These are phyloP conservation scores for Synaphobranchus kaupii DNA, from an alignment of 2,797 vertebrate species.

Conservation along the genomic window DNA sequence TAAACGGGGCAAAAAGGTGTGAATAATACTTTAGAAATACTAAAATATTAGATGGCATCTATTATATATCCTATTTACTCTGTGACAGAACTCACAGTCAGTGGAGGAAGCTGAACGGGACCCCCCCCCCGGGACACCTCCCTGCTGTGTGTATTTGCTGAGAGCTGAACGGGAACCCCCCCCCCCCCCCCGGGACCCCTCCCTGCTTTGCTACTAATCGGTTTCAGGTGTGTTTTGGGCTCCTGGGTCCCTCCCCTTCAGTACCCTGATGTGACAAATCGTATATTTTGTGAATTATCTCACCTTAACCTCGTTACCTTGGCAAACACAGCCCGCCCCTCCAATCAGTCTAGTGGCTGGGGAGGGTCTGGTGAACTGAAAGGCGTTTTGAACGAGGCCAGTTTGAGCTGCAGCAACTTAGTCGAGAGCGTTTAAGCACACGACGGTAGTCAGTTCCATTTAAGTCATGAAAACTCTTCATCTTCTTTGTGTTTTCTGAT, in stretches of 20 bases:
- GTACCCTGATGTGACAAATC: constrained; percentile 61
- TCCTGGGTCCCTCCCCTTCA: constrained; percentile 57
- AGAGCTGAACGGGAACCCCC: constrained; percentile 23
- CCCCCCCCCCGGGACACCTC: neutral
- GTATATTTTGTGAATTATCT: constrained; percentile 63
- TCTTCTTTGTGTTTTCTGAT: no score
- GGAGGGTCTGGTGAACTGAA: constrained; percentile 35
- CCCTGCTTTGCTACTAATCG: constrained; percentile 39
- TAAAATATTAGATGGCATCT: no score
- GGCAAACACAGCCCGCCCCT: constrained; percentile 64
- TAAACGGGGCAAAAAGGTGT: neutral
- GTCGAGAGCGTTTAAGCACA: neutral
- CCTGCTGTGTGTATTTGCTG: no score
- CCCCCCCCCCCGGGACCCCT: constrained; percentile 24
- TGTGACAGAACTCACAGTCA: no score
- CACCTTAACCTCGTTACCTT: constrained; percentile 76
- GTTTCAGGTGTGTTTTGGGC: constrained; percentile 60
- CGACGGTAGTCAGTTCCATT: neutral
- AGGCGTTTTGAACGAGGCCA: neutral
- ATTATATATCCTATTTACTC: no score
- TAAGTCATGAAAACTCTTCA: no score
- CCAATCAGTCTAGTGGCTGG: constrained; percentile 57
- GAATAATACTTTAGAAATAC: no score
- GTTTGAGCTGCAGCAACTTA: neutral
- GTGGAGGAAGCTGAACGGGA: constrained; percentile 34